phyloP scores from a whole-genome alignment of 2,797 vertebrate species.

The Ctenosaura bakeri region DNA sequence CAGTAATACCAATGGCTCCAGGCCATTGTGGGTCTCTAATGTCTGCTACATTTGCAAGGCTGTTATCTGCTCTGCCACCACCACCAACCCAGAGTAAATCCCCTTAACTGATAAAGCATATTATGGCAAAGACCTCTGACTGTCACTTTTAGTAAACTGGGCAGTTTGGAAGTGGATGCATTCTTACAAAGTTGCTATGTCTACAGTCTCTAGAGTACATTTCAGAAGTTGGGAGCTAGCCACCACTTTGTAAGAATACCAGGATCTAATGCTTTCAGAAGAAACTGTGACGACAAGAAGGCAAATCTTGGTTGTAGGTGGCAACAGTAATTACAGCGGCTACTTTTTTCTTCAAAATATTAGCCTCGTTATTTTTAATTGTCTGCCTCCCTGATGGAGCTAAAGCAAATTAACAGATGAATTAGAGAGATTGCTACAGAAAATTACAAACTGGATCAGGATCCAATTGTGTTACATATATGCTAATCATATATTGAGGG shows the following conservation, averaged over 20 bases:
- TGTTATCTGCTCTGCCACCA: constrained; percentile 67
- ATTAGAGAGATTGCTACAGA: not conserved
- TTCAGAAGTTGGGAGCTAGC: accelerated
- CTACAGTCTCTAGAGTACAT: accelerated
- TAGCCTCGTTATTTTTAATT: constrained; percentile 6
- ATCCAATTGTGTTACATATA: too few relatives aligned
- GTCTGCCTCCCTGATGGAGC: not conserved
- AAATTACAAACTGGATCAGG: not conserved
- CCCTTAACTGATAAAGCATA: constrained; percentile 64
- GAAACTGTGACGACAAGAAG: constrained; percentile 1
- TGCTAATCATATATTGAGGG: too few relatives aligned
- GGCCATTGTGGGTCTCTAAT: constrained; percentile 56
- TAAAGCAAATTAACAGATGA: not conserved
- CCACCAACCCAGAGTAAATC: constrained; percentile 71
- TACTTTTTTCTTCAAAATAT: not conserved
- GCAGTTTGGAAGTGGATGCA: constrained; percentile 31
- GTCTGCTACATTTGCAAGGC: constrained; percentile 46
- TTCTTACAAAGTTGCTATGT: not conserved
- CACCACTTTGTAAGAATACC: not conserved
- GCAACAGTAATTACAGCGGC: not conserved
- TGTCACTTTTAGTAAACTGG: constrained; percentile 63
- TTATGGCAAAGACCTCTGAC: constrained; percentile 52
- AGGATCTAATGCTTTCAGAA: not conserved
- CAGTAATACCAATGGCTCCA: constrained; percentile 75
- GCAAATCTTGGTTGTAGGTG: not conserved